Conservation (phyloP, 2,888 invertebrate species). For the Ectemnius continuus region DNA sequence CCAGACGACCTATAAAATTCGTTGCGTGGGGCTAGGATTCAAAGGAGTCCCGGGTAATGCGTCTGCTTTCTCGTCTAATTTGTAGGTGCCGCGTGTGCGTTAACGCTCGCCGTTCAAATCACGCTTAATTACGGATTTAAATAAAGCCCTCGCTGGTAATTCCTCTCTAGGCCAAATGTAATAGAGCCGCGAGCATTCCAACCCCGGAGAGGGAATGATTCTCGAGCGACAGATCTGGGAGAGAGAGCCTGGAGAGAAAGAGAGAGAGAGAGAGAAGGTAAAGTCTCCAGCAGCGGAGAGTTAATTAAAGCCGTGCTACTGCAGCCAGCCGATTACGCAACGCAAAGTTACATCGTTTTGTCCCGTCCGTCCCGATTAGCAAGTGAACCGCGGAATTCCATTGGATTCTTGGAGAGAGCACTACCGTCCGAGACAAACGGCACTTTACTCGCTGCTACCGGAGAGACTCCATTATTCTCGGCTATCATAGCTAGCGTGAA, state of each 20-base stretch:
- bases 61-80: constrained; percentile 51
- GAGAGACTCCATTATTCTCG: neutral
- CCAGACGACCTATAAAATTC: constrained; percentile 52
- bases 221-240: neutral
- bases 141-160: too few relatives aligned
- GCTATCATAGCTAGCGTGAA: too few relatives aligned
- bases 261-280: neutral
- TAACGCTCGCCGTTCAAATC: constrained; percentile 19
- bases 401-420: neutral
- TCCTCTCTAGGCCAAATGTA: too few relatives aligned
- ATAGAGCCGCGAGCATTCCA: too few relatives aligned
- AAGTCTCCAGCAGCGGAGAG: neutral
- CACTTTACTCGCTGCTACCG: neutral
- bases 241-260: neutral
- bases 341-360: neutral
- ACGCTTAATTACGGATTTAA: neutral
- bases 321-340: neutral
- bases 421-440: too few relatives aligned
- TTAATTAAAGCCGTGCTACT: neutral
- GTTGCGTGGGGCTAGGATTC: constrained; percentile 42
- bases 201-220: too few relatives aligned
- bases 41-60: constrained; percentile 33
- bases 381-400: constrained; percentile 3
- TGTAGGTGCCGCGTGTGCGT: constrained; percentile 41
- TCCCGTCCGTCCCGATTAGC: neutral